Percentiles rank a stretch among this genome's conserved stretches.
Conservation (phyloP, 2,797 vertebrate species). For the Pampus argenteus region DNA sequence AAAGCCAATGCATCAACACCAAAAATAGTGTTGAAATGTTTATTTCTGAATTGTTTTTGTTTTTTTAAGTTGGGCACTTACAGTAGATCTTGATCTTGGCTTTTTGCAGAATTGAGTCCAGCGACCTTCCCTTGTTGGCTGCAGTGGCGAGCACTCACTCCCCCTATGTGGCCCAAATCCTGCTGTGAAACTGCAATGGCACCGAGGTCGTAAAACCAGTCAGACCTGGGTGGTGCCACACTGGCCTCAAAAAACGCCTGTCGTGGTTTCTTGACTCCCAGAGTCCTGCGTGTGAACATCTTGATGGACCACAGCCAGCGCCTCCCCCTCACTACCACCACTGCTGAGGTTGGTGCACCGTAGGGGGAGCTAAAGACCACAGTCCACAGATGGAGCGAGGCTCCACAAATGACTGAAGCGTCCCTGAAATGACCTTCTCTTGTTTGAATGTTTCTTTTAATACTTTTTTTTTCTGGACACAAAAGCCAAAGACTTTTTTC, state of each 20-base stretch:
- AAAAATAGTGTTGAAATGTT: no score
- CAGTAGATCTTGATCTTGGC: neutral
- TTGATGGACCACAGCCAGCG: conserved; percentile 31
- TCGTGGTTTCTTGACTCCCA: conserved; percentile 33
- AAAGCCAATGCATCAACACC: neutral
- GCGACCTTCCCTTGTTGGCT: conserved; percentile 96
- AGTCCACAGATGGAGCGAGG: conserved; percentile 29
- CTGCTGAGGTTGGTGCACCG: conserved; percentile 64
- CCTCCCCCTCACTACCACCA: conserved; percentile 12
- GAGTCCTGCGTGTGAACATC: conserved; percentile 28
- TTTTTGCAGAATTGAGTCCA: conserved; percentile 94
- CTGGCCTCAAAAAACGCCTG: conserved; percentile 4
- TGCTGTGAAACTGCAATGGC: conserved; percentile 86
- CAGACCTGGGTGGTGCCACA: conserved; percentile 12
- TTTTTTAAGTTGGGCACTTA: neutral
- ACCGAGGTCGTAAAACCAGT: conserved; percentile 22
- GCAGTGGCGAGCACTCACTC: conserved; percentile 98
- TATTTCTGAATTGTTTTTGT: neutral
- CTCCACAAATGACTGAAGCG: conserved; percentile 31
- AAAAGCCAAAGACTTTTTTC: conserved; percentile 78
- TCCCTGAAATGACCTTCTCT: conserved; percentile 46
- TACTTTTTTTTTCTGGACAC: conserved; percentile 64
- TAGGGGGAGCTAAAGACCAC: conserved; percentile 60
- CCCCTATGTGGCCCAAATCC: conserved; percentile 97
- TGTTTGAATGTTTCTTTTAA: conserved; percentile 72